Conservation (phyloP, 2,113 vertebrate species). For the Hymenochirus boettgeri region DNA sequence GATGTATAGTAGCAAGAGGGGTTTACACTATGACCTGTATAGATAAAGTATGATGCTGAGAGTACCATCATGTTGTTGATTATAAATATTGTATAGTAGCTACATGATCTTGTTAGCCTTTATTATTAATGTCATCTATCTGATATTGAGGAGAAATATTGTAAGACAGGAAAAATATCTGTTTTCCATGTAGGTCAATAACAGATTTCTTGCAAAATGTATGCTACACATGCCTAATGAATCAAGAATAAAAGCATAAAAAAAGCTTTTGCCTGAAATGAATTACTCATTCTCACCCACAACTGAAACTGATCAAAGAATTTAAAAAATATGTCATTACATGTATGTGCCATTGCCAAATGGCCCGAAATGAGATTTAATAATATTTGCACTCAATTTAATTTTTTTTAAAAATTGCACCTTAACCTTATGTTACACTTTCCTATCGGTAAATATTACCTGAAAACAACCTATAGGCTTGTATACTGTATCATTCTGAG, state of each 20-base stretch:
- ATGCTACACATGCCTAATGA: slow-evolving; percentile 63
- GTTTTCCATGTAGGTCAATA: slow-evolving; percentile 63
- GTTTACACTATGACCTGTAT: no score
- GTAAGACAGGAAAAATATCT: slow-evolving; percentile 46
- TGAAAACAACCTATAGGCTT: no score
- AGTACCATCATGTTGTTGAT: not conserved
- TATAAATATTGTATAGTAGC: not conserved
- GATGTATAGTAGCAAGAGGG: no score
- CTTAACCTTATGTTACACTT: no score
- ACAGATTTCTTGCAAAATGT: slow-evolving; percentile 66
- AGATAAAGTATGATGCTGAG: no score
- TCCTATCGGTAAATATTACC: no score
- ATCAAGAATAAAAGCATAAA: slow-evolving; percentile 69
- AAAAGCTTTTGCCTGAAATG: slow-evolving; percentile 47
- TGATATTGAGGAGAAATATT: slow-evolving; percentile 2
- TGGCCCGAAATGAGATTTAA: slow-evolving; percentile 70
- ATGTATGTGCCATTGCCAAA: slow-evolving; percentile 65
- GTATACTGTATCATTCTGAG: no score
- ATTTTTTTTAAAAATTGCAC: no score
- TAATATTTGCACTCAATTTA: slow-evolving; percentile 54
- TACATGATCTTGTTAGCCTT: not conserved
- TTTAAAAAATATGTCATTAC: slow-evolving; percentile 65
- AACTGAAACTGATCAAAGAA: slow-evolving; percentile 60
- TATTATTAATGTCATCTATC: not conserved
- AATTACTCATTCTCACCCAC: slow-evolving; percentile 57